A percentile compares a stretch with the other conserved stretches of the same genome.
These are phyloP conservation scores for Platycercus adscitus DNA, from an alignment of 2,113 vertebrate genomes.

Conservation along the genomic window DNA sequence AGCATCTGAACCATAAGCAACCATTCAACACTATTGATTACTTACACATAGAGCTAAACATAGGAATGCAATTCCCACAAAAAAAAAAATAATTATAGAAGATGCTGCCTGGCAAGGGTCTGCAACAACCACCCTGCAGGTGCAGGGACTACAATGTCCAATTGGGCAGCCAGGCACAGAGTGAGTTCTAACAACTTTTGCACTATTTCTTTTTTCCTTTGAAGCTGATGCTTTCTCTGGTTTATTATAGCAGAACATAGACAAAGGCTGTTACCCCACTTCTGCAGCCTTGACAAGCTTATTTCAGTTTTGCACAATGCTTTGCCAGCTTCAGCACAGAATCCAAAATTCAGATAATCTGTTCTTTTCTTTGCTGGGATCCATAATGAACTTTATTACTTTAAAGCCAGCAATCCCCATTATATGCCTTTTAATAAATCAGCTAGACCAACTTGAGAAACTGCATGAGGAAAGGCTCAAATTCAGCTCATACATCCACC, in stretches of 20 bases:
- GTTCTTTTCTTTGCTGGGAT: neutral
- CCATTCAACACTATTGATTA: neutral
- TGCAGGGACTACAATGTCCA: neutral
- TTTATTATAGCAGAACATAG: neutral
- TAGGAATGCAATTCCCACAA: neutral
- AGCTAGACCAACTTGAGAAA: neutral
- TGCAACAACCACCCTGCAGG: accelerated
- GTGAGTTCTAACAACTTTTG: neutral
- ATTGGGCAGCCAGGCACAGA: neutral
- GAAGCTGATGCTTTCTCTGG: neutral
- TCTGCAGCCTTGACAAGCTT: neutral
- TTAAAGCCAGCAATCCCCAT: neutral
- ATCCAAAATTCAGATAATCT: neutral
- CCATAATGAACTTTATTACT: neutral
- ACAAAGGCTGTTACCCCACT: neutral
- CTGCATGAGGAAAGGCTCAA: neutral
- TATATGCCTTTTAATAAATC: neutral
- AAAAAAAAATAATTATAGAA: neutral
- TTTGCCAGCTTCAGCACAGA: neutral
- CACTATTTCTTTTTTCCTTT: neutral
- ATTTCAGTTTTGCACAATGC: neutral
- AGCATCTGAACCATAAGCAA: neutral
- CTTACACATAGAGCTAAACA: neutral
- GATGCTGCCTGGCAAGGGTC: neutral
- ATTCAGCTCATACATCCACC: neutral